A percentile compares a stretch with the other conserved stretches of the same genome.
phyloP scores from a whole-genome alignment of 2,888 invertebrate genomes.

The Leucoma salicis region DNA sequence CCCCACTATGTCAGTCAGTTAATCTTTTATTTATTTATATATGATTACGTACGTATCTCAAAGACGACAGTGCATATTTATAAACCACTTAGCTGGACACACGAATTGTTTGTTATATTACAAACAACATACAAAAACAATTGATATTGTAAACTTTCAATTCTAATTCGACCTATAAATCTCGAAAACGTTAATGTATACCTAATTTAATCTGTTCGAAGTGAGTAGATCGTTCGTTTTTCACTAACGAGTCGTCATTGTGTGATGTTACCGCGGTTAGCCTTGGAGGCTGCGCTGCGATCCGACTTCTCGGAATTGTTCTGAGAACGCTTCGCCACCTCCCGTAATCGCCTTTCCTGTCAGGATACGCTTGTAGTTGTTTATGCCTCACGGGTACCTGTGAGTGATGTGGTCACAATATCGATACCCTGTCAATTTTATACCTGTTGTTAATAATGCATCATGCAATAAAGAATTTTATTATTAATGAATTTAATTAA shows the following conservation, averaged over 20 bases:
- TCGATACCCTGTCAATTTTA: slow-evolving; percentile 27
- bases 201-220: slow-evolving; percentile 57
- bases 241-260: slow-evolving; percentile 67
- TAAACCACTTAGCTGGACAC: too few species aligned
- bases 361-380: slow-evolving; percentile 46
- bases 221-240: slow-evolving; percentile 53
- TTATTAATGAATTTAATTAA: too few species aligned
- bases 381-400: slow-evolving; percentile 25
- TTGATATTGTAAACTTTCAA: too few species aligned
- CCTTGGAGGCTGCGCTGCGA: slow-evolving; percentile 60
- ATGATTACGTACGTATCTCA: too few species aligned
- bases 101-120: too few species aligned
- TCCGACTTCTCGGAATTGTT: slow-evolving; percentile 71
- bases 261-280: slow-evolving; percentile 74
- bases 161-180: too few species aligned
- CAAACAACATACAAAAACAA: too few species aligned
- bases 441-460: too few species aligned
- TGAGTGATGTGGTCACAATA: slow-evolving; percentile 22
- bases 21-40: too few species aligned
- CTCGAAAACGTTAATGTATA: slow-evolving; percentile 41
- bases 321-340: slow-evolving; percentile 41
- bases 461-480: too few species aligned
- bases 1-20: too few species aligned
- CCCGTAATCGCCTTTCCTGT: slow-evolving; percentile 55
- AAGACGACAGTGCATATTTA: too few species aligned